These are phyloP conservation scores for Zaprionus africanus DNA, from an alignment of 1,140 invertebrate genomes.

Conservation along the genomic window DNA sequence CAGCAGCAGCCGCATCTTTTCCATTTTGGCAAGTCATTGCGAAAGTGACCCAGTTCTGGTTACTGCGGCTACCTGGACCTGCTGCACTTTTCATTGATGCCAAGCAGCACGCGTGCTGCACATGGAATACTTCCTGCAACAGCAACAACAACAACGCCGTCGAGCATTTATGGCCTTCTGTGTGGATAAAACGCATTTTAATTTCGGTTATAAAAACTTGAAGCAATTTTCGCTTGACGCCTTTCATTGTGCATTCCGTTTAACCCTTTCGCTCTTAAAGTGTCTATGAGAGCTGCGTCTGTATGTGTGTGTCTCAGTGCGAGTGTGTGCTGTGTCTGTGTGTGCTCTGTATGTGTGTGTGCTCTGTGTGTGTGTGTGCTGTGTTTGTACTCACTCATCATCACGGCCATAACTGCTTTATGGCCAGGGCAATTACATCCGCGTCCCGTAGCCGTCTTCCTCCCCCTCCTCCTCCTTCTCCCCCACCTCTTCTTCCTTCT, in stretches of 20 bases:
- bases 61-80: slow-evolving; percentile 48
- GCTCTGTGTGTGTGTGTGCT: slow-evolving; percentile 22
- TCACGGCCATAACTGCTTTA: slow-evolving; percentile 61
- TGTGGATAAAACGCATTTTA: slow-evolving; percentile 77
- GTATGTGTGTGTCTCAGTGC: not conserved
- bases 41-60: slow-evolving; percentile 77
- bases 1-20: slow-evolving; percentile 46
- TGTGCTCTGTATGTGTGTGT: slow-evolving; percentile 1
- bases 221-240: slow-evolving; percentile 61
- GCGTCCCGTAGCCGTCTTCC: not conserved
- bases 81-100: slow-evolving; percentile 68
- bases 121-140: slow-evolving; percentile 63
- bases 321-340: slow-evolving; percentile 22
- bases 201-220: slow-evolving; percentile 74
- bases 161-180: slow-evolving; percentile 55
- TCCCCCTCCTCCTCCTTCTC: not conserved
- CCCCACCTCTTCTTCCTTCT: rapidly evolving
- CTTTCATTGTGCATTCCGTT: slow-evolving; percentile 68
- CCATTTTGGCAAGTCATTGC: slow-evolving; percentile 79
- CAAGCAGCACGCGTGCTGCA: slow-evolving; percentile 62
- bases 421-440: slow-evolving; percentile 37
- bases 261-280: slow-evolving; percentile 73
- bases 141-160: slow-evolving; percentile 8
- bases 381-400: slow-evolving; percentile 61
- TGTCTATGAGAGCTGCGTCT: slow-evolving; percentile 24